Conservation (phyloP, 92 coral and sea anemone species). For the Epizoanthus rinbou region DNA sequence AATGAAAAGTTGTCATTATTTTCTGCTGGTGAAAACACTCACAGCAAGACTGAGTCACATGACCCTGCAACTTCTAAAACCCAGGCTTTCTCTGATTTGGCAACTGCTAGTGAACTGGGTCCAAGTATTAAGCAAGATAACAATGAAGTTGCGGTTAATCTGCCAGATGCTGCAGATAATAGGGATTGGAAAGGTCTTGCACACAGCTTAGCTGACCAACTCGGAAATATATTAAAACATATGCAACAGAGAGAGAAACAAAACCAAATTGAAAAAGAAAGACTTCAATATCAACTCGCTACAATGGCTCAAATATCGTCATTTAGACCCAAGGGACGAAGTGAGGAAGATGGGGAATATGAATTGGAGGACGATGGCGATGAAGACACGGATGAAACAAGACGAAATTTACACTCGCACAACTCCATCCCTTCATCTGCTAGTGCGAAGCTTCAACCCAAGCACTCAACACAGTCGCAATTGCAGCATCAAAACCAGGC, state of each 20-base stretch:
- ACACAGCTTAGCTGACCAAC: constrained; percentile 50
- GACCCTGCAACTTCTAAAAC: background rate
- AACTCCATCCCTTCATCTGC: background rate
- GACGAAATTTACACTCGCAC: constrained; percentile 17
- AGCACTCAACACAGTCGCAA: background rate
- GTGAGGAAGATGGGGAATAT: constrained; percentile 16
- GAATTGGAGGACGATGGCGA: constrained; percentile 12
- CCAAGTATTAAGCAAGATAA: background rate
- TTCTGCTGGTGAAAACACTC: background rate
- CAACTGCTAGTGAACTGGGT: background rate
- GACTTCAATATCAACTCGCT: constrained; percentile 40
- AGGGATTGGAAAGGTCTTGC: constrained; percentile 58
- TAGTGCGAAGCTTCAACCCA: background rate
- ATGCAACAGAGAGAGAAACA: constrained; percentile 58
- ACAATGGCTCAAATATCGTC: constrained; percentile 33
- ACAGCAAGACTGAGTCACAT: background rate
- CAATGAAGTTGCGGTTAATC: background rate
- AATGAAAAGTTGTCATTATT: background rate
- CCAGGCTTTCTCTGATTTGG: background rate
- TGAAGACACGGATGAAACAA: constrained; percentile 16
- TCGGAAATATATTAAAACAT: constrained; percentile 49
- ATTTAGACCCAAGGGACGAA: constrained; percentile 44
- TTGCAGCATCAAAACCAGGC: no score
- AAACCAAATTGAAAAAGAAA: constrained; percentile 47
- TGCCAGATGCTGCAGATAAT: constrained; percentile 16